Conservation (phyloP, 2,797 vertebrate species). For the Syncerus caffer region DNA sequence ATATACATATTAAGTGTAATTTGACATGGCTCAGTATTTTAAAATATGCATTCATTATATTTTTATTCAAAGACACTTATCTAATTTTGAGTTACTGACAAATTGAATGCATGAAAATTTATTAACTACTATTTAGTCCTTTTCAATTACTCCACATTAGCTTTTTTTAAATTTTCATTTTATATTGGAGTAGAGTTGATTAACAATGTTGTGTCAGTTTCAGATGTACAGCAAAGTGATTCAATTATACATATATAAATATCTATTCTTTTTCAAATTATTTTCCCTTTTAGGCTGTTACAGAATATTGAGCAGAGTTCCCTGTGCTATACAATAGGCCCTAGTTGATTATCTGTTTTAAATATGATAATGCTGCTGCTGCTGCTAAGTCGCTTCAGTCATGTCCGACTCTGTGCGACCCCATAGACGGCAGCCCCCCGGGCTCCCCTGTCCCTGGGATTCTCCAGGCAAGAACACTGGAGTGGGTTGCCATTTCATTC, state of each 20-base stretch:
- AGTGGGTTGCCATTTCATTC: no score
- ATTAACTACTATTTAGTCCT: slow-evolving; percentile 25
- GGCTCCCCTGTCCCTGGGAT: no score
- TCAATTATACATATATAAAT: not conserved
- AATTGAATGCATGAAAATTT: slow-evolving; percentile 44
- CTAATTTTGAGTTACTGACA: slow-evolving; percentile 34
- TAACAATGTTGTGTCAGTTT: not conserved
- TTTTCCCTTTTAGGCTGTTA: not conserved
- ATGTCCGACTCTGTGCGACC: no score
- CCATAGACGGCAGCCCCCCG: no score
- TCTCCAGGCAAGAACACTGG: no score
- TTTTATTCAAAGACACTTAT: slow-evolving; percentile 21
- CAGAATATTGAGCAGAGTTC: not conserved
- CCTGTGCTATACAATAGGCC: not conserved
- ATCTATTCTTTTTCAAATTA: not conserved
- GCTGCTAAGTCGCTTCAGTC: no score
- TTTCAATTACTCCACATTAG: slow-evolving; percentile 44
- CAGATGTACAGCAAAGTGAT: not conserved
- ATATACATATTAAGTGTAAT: slow-evolving; percentile 26
- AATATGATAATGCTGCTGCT: not conserved
- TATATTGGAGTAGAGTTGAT: not conserved
- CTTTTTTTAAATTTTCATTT: not conserved
- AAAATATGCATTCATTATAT: slow-evolving; percentile 32
- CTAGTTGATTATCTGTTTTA: not conserved
- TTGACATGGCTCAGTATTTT: slow-evolving; percentile 36